Conservation (phyloP, 2,113 vertebrate genomes). For the Chroicocephalus ridibundus region DNA sequence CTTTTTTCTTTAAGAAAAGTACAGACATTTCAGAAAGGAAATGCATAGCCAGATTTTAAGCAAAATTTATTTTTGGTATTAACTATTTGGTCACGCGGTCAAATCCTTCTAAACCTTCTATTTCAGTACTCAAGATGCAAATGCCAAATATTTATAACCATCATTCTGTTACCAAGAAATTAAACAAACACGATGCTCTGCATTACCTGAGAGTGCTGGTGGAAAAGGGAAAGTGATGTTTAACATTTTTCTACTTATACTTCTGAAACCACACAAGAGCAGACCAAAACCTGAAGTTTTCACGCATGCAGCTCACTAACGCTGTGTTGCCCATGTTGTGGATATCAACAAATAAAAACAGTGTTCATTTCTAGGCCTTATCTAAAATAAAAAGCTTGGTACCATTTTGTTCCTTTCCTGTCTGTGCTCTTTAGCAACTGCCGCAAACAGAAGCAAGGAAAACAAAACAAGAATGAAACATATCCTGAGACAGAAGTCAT, state of each 20-base stretch:
- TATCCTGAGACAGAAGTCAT: not conserved
- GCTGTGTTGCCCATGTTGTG: not conserved
- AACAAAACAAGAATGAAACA: not conserved
- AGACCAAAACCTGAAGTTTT: not conserved
- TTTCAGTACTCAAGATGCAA: not conserved
- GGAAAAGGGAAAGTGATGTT: not conserved
- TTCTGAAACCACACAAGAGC: not conserved
- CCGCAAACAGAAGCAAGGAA: not conserved
- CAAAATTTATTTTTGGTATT: not conserved
- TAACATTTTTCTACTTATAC: not conserved
- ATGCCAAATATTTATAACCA: not conserved
- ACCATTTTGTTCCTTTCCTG: not conserved
- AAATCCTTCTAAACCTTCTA: not conserved
- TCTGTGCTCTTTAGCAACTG: not conserved
- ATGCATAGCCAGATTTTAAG: not conserved
- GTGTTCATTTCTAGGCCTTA: not conserved
- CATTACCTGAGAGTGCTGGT: not conserved
- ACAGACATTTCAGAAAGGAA: not conserved
- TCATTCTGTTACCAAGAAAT: not conserved
- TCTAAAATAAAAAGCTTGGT: not conserved
- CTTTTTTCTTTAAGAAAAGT: not conserved
- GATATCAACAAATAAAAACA: not conserved
- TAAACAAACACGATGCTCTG: not conserved
- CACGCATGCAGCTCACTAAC: not conserved
- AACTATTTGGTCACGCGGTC: not conserved